phyloP scores from a whole-genome alignment of 1,140 invertebrate species.

The Chironomus tepperi region DNA sequence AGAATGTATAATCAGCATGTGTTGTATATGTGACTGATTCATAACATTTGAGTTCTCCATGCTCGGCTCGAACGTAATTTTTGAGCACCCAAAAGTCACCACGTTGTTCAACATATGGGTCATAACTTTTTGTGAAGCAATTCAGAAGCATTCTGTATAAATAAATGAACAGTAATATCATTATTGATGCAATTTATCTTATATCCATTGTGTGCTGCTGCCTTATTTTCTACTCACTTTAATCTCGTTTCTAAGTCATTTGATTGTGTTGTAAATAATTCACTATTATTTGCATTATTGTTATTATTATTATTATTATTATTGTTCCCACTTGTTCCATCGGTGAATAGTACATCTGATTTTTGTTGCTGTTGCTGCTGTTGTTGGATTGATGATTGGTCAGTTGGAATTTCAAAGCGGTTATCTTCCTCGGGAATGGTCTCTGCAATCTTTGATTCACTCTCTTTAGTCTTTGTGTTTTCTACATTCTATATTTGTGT shows the following conservation, averaged over 20 bases:
- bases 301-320: background rate
- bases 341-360: slow-evolving; percentile 20
- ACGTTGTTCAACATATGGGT: slow-evolving; percentile 58
- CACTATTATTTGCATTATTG: background rate
- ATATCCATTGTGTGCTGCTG: too few species aligned
- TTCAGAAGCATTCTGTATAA: slow-evolving; percentile 39
- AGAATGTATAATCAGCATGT: slow-evolving; percentile 82
- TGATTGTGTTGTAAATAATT: slow-evolving; percentile 18
- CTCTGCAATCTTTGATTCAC: background rate
- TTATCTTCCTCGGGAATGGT: slow-evolving; percentile 9
- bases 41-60: slow-evolving; percentile 56
- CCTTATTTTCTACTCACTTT: slow-evolving; percentile 3
- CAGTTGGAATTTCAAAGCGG: slow-evolving; percentile 25
- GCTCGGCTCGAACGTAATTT: slow-evolving; percentile 66
- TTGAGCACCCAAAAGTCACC: slow-evolving; percentile 86
- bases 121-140: slow-evolving; percentile 56
- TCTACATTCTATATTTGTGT: background rate
- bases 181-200: too few species aligned
- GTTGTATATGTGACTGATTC: slow-evolving; percentile 86
- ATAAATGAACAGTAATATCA: background rate
- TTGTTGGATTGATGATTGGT: background rate
- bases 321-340: slow-evolving; percentile 18
- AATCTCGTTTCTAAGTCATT: slow-evolving; percentile 25
- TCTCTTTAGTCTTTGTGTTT: slow-evolving; percentile 1
- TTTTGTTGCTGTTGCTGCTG: background rate